A percentile compares a stretch with the other conserved stretches of the same genome.
phyloP scores from a whole-genome alignment of 2,797 vertebrate genomes.

The Anguilla obscura region DNA sequence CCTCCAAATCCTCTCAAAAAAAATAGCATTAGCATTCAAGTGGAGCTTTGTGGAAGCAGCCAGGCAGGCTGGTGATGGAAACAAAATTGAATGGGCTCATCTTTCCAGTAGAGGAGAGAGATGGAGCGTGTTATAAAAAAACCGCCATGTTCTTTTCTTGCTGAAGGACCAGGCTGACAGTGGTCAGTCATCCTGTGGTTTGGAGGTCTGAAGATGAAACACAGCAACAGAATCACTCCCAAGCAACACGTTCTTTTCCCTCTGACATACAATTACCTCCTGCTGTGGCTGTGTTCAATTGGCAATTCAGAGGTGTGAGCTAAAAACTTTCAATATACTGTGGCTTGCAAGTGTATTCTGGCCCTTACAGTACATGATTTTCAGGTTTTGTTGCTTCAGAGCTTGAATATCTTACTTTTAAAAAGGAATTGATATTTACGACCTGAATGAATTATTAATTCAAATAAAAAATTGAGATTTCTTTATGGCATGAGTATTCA shows the following conservation, averaged over 20 bases:
- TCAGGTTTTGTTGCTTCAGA: background rate
- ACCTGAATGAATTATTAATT: background rate
- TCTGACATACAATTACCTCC: background rate
- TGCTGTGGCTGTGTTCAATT: conserved; percentile 7
- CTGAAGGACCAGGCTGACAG: conserved; percentile 11
- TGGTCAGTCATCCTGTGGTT: conserved; percentile 27
- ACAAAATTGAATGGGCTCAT: conserved; percentile 28
- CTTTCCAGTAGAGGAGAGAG: conserved; percentile 53
- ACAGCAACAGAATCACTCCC: conserved; percentile 18
- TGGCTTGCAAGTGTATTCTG: background rate
- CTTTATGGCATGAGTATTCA: background rate
- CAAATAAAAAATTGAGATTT: background rate
- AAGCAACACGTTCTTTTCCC: background rate
- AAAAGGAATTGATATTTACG: background rate
- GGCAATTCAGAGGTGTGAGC: background rate
- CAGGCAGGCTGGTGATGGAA: conserved; percentile 32
- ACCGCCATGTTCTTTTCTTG: conserved; percentile 26
- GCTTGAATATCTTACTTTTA: background rate
- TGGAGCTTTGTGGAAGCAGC: conserved; percentile 43
- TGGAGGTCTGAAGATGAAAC: conserved; percentile 4
- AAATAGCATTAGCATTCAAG: conserved; percentile 30
- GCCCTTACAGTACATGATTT: background rate
- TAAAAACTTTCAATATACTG: background rate
- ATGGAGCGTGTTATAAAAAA: conserved; percentile 33
- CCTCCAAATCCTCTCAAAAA: conserved; percentile 21